Evolutionary conservation across 2,797 vertebrate species (phyloP), one percentile per base, ranked within the genome.

Genomic region (Sphenodon punctatus): DNA sequence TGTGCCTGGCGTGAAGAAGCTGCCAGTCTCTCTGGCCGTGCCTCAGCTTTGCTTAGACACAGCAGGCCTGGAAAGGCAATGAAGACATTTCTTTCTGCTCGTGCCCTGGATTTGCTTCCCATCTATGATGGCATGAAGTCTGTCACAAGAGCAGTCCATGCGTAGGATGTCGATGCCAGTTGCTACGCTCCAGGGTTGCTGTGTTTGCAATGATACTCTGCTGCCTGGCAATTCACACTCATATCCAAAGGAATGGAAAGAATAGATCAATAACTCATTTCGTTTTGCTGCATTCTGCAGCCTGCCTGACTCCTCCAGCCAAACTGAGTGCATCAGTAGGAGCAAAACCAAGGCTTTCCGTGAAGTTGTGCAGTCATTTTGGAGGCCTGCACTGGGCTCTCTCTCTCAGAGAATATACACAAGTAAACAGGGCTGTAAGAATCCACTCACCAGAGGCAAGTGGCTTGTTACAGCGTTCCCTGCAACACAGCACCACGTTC

Each of bases 171-270:
- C 9, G 34, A 13, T 42, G 25, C 36, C 46, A 72, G 58, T 27
- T 58, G 3, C 46, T n/a, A 69, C 71, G 51, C 77, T 80, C 13
- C 23, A 51, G 42, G 39, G 41, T 3, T 30, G 7, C 59, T n/a
- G 61, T 67, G 46, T 55, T 73, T 80, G 80, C 42, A 51, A 66
- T 1, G 6, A 22, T 59, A 9, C 68, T 82, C 59, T 70, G 27
- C 45, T 83, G 38, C 55, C 90, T 48, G 32, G 13, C 2, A 0
- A 58, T 73, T 60, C 86, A 86, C 64, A 82, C 48, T 9, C 45
- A 75, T 63, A 48, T 78, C 80, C 73, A 46, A 73, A 81, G 88
- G 70, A 73, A 75, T 0, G 51, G 16, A 27, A 69, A 43, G 20
- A 19, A 2, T 39, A 63, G 60, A 76, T 84, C 63, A 0, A 80